Percentiles rank a stretch among this genome's conserved stretches.
phyloP scores from a whole-genome alignment of 30 jellyfish, hydroid and myxozoan species.

The Chironex yamaguchii region DNA sequence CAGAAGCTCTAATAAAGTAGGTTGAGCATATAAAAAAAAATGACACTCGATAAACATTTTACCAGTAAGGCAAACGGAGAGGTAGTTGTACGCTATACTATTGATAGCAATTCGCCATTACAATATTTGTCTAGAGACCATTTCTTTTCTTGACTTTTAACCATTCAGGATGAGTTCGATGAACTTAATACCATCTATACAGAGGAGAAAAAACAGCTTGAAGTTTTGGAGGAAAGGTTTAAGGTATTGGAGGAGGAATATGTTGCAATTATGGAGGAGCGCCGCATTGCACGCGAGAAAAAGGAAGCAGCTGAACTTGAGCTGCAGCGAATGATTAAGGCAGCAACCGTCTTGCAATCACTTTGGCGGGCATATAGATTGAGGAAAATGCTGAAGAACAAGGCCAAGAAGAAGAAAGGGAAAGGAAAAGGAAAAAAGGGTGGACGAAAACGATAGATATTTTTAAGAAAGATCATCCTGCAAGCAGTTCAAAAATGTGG shows the following conservation, averaged over 20 bases:
- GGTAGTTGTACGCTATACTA: no score
- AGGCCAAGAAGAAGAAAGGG: slow-evolving; percentile 84
- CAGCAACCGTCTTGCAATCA: slow-evolving; percentile 91
- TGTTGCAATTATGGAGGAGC: slow-evolving; percentile 78
- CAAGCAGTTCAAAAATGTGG: no score
- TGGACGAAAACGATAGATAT: slow-evolving; percentile 21
- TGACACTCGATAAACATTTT: no score
- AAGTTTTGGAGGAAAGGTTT: slow-evolving; percentile 81
- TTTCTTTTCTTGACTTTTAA: neutral
- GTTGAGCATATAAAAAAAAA: no score
- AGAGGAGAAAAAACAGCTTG: slow-evolving; percentile 89
- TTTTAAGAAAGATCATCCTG: no score
- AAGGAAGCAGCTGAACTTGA: slow-evolving; percentile 92
- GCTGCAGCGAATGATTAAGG: slow-evolving; percentile 84
- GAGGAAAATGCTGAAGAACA: slow-evolving; percentile 87
- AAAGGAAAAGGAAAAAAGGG: slow-evolving; percentile 70
- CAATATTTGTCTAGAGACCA: neutral
- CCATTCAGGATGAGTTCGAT: slow-evolving; percentile 94
- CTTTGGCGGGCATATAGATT: slow-evolving; percentile 93
- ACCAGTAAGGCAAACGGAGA: no score
- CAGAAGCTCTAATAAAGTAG: no score
- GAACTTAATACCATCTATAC: slow-evolving; percentile 74
- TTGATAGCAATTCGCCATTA: no score
- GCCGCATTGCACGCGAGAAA: slow-evolving; percentile 86
- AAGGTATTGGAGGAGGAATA: slow-evolving; percentile 79